phyloP scores from a whole-genome alignment of 1,140 invertebrate species.

The Drosophila nebulosa region DNA sequence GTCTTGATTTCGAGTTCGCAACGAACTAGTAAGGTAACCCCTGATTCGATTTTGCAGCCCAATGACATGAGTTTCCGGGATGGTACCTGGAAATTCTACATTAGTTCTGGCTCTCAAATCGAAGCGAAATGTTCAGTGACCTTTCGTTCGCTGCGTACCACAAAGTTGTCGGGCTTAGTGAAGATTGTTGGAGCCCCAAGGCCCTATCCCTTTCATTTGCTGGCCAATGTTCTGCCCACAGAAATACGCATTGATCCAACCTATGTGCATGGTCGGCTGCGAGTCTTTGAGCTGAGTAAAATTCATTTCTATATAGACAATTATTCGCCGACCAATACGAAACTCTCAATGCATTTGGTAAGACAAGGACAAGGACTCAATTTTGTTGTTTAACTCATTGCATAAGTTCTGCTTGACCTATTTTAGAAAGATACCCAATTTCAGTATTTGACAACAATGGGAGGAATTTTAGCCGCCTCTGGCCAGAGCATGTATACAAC shows the following conservation, averaged over 20 bases:
- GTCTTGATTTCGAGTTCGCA: not conserved
- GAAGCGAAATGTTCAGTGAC: slow-evolving; percentile 39
- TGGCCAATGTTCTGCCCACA: slow-evolving; percentile 46
- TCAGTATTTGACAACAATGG: slow-evolving; percentile 46
- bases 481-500: slow-evolving; percentile 71
- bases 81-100: slow-evolving; percentile 60
- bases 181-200: slow-evolving; percentile 51
- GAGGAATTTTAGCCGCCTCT: slow-evolving; percentile 38
- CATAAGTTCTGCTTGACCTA: too few species aligned
- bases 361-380: slow-evolving; percentile 20
- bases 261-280: slow-evolving; percentile 28
- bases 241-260: slow-evolving; percentile 41
- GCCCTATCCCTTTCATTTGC: slow-evolving; percentile 55
- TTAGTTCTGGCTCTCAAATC: slow-evolving; percentile 16
- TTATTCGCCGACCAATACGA: slow-evolving; percentile 55
- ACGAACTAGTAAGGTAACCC: too few species aligned
- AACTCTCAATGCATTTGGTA: slow-evolving; percentile 56
- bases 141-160: slow-evolving; percentile 45
- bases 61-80: slow-evolving; percentile 58
- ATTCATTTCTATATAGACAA: slow-evolving; percentile 70
- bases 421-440: slow-evolving; percentile 34
- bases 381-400: too few species aligned
- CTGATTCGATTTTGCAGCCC: slow-evolving; percentile 30
- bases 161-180: slow-evolving; percentile 53
- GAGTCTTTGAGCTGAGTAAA: slow-evolving; percentile 39